Evolutionary conservation across 2,888 invertebrate species (phyloP), one percentile per base, ranked within the genome.

Genomic region (Drosophila neonasuta): DNA sequence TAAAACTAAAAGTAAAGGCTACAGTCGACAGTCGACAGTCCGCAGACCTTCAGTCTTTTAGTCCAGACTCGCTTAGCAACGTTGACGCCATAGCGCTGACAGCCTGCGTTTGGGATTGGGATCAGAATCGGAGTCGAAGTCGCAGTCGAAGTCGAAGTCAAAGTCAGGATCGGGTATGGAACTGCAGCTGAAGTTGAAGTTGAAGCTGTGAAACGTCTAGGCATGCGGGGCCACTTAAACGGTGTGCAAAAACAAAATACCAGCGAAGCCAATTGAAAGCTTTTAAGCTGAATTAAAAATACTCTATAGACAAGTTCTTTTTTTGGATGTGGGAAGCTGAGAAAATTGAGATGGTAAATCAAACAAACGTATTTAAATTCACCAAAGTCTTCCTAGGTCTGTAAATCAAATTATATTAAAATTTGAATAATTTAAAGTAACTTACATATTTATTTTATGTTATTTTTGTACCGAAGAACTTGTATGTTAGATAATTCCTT

Each of bases 201-300:
- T 48, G 46, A 65, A 50, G 74, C 48, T 58, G 68, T 41, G n/a
- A 75, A 52, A 62, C 67, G 80, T 73, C 86, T 81, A 85, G 83
- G 86, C 78, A 71, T 77, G 77, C 69, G 68, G 66, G 66, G 75
- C 80, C 80, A 71, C 68, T 75, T 80, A 77, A 85, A 77, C 59
- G 80, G 67, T 75, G 64, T 56, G 68, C 77, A 62, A 65, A 63
- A 79, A 79, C 66, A 61, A 75, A 77, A 77, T 66, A 57, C 56
- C 73, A 77, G 44, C 32, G 13, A 55, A 39, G 24, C 20, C n/a
- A 41, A 49, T 58, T n/a, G 0, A 9, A 17, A 0, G 9, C 15
- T n/a, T 0, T n/a, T 10, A 50, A 39, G 17, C 32, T 54, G 72
- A 34, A 34, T 0, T 8, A 0, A 2, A 41, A 13, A 45, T 68